phyloP scores from a whole-genome alignment of 2,113 vertebrate species.

The Hemiprocne comata region DNA sequence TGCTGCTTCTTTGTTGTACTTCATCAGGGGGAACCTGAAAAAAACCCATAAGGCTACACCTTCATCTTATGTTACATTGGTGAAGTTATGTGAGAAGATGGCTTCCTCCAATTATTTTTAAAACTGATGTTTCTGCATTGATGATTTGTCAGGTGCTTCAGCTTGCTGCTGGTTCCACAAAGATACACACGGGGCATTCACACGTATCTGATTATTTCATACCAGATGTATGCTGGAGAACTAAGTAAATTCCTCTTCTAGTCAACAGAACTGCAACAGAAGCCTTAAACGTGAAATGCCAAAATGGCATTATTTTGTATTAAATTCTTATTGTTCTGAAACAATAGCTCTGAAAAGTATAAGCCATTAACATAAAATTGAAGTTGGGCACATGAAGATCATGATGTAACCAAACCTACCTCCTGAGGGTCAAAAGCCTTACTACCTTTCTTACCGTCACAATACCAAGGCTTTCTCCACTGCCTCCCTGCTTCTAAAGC shows the following conservation, averaged over 20 bases:
- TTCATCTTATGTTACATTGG: neutral
- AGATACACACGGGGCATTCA: too few relatives aligned
- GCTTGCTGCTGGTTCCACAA: neutral
- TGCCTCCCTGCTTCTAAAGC: neutral
- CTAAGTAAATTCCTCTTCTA: neutral
- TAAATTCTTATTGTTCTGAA: neutral
- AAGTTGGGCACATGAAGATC: neutral
- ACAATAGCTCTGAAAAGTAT: neutral
- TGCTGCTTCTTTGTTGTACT: neutral
- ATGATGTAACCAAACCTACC: neutral
- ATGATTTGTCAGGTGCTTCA: neutral
- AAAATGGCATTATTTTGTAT: neutral
- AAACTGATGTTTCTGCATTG: neutral
- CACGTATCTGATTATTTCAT: neutral
- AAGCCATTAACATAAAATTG: neutral
- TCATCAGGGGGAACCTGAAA: neutral
- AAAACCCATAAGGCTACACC: neutral
- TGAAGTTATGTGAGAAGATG: neutral
- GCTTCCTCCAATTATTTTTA: neutral
- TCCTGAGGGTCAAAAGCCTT: neutral
- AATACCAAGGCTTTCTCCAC: neutral
- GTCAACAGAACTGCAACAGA: neutral
- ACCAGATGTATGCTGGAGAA: accelerated
- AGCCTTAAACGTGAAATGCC: neutral
- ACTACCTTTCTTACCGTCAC: neutral